Percentiles rank a stretch among this genome's conserved stretches.
Evolutionary conservation across 2,113 vertebrate species (phyloP).

Genomic region (Seriola dumerili): DNA sequence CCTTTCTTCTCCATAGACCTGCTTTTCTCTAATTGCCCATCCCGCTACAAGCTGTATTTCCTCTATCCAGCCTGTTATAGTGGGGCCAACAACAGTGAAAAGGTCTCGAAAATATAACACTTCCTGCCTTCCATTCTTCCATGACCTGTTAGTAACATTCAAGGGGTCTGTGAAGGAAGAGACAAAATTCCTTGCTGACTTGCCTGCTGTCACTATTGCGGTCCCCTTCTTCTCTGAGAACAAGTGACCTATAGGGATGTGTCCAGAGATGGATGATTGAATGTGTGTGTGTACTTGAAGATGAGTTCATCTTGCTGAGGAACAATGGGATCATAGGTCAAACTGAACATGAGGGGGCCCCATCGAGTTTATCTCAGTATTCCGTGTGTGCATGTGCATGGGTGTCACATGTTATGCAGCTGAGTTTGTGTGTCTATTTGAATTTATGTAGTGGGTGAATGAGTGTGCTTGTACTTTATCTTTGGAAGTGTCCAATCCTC

Average conservation of each 20-base stretch:
- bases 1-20: background rate
- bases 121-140: conserved; percentile 3
- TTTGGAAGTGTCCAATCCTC: conserved; percentile 38
- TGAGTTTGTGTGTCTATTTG: background rate
- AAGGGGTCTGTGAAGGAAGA: conserved; percentile 19
- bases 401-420: background rate
- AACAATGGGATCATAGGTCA: conserved; percentile 48
- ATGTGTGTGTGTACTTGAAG: background rate
- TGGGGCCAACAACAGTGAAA: conserved; percentile 6
- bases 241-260: conserved; percentile 11
- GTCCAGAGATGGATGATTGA: conserved; percentile 10
- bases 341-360: conserved; percentile 45
- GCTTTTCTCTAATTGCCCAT: background rate
- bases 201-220: conserved; percentile 29
- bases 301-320: conserved; percentile 21
- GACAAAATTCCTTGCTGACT: conserved; percentile 1
- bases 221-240: conserved; percentile 12
- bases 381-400: background rate
- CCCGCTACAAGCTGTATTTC: background rate
- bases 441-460: conserved; percentile 1
- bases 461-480: conserved; percentile 34
- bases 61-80: background rate
- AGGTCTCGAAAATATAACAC: background rate
- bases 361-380: conserved; percentile 33
- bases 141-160: conserved; percentile 29